phyloP scores from a whole-genome alignment of 1,140 invertebrate genomes.

The Megalopta genalis region DNA sequence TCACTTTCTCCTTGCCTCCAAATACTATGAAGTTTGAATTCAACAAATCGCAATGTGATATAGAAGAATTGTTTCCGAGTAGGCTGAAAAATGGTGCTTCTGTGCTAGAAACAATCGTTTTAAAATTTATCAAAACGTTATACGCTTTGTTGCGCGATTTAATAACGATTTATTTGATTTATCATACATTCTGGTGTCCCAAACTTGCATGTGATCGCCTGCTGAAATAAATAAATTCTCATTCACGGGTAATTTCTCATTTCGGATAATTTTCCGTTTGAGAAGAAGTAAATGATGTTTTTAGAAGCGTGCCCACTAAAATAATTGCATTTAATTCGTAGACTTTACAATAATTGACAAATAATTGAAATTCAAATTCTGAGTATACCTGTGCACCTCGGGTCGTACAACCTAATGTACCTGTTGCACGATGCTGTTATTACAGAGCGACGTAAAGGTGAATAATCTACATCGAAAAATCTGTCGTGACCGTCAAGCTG shows the following conservation, averaged over 20 bases:
- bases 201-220: conserved; percentile 94
- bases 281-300: conserved; percentile 94
- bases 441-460: conserved; percentile 86
- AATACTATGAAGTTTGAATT: conserved; percentile 92
- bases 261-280: no score
- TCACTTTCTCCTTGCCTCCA: conserved; percentile 95
- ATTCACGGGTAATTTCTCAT: conserved; percentile 90
- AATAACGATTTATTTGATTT: background rate
- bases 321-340: conserved; percentile 45
- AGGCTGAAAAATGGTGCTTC: conserved; percentile 96
- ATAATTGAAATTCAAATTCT: background rate
- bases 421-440: conserved; percentile 94
- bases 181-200: conserved; percentile 94
- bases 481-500: conserved; percentile 94
- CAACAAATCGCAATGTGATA: conserved; percentile 96
- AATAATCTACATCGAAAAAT: conserved; percentile 94
- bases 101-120: conserved; percentile 82
- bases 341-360: background rate
- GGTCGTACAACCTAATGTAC: conserved; percentile 94
- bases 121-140: background rate
- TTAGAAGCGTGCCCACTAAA: conserved; percentile 92
- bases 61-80: conserved; percentile 96
- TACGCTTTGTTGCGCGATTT: background rate
- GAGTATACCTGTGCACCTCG: conserved; percentile 88
- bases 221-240: conserved; percentile 96